Percentiles rank a stretch among this genome's conserved stretches.
phyloP scores from a whole-genome alignment of 2,888 invertebrate species.

The Trisateles emortualis region DNA sequence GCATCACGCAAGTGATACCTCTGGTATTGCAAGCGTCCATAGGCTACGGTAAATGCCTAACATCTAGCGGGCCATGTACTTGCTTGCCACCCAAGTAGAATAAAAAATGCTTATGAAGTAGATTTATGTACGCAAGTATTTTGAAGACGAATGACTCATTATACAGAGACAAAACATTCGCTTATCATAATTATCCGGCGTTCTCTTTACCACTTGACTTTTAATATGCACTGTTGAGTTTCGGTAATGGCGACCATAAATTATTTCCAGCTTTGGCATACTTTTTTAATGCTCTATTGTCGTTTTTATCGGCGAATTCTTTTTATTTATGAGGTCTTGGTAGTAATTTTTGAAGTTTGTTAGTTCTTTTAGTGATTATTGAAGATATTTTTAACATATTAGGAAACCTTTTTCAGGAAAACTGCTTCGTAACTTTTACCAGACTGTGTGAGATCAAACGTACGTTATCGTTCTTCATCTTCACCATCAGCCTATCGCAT shows the following conservation, averaged over 20 bases:
- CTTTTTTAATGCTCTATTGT: slow-evolving; percentile 36
- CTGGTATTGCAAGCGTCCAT: too few relatives aligned
- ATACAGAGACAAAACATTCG: slow-evolving; percentile 46
- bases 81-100: too few relatives aligned
- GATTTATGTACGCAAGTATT: slow-evolving; percentile 37
- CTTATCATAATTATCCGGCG: slow-evolving; percentile 53
- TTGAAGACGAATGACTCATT: slow-evolving; percentile 43
- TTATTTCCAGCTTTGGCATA: slow-evolving; percentile 23
- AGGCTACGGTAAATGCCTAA: too few relatives aligned
- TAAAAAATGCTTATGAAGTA: slow-evolving; percentile 10
- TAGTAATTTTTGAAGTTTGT: not conserved
- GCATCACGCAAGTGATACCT: too few relatives aligned
- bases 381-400: too few relatives aligned
- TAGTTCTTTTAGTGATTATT: too few relatives aligned
- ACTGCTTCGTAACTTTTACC: too few relatives aligned
- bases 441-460: too few relatives aligned
- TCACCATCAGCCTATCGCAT: too few relatives aligned
- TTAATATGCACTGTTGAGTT: slow-evolving; percentile 31
- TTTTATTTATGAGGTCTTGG: slow-evolving; percentile 14
- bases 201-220: slow-evolving; percentile 31
- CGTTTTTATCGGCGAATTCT: slow-evolving; percentile 27
- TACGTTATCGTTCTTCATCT: too few relatives aligned
- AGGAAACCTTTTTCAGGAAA: too few relatives aligned
- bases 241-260: slow-evolving; percentile 41
- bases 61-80: too few relatives aligned